phyloP scores from a whole-genome alignment of 2,888 invertebrate genomes.

The Escarpia spicata region DNA sequence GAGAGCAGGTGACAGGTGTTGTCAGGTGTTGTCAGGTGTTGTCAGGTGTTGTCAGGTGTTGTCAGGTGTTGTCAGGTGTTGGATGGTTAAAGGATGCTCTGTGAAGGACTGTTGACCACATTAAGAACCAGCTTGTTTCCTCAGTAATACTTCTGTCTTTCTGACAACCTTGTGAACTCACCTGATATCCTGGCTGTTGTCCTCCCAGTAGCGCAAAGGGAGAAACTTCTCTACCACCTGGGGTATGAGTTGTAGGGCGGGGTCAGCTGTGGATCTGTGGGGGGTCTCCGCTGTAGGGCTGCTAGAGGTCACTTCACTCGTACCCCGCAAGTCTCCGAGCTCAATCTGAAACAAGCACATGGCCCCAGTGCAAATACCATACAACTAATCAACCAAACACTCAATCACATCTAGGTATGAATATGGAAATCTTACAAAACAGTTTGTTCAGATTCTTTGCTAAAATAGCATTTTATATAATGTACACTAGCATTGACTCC shows the following conservation, averaged over 20 bases:
- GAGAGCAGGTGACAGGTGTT: too few species aligned
- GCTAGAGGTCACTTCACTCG: not conserved
- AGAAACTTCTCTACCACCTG: conserved; percentile 89
- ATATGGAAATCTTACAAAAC: too few species aligned
- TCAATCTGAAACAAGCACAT: conserved; percentile 74
- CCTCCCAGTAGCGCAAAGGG: conserved; percentile 85
- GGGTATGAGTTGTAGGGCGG: conserved; percentile 60
- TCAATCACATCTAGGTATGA: not conserved
- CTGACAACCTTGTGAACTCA: not conserved
- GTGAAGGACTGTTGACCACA: too few species aligned
- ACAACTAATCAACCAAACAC: conserved; percentile 5
- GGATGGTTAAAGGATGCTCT: too few species aligned
- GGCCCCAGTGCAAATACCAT: not conserved
- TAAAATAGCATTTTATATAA: too few species aligned
- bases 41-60: too few species aligned
- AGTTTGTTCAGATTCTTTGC: too few species aligned
- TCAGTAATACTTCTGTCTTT: too few species aligned
- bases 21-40: too few species aligned
- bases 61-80: too few species aligned
- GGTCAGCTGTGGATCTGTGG: conserved; percentile 66
- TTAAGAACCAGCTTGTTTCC: too few species aligned
- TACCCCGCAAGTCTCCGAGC: conserved; percentile 80
- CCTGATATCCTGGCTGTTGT: conserved; percentile 44
- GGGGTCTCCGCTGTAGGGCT: conserved; percentile 68
- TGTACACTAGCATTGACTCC: too few species aligned